Base-by-base conservation (phyloP, 2,888 invertebrate species). In the Sabellastarte sp. region DNA sequence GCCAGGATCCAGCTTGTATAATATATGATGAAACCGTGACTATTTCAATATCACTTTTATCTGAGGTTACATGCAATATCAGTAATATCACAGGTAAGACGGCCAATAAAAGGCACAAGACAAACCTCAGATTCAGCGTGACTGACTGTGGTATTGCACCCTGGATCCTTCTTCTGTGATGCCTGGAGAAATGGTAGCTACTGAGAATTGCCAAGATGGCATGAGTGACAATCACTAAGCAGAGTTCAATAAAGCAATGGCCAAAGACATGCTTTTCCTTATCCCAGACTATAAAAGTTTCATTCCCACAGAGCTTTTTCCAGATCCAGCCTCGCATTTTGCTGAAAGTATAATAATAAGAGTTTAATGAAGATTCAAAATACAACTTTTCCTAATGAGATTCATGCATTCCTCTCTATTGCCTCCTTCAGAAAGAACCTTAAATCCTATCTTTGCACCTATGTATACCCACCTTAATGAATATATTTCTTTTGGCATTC, bases 241-340 rank as follows among this genome's bases (percentile, higher is more conserved):
- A 90, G 59, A 93, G 84, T 83, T 91, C 89, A 83, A 93, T 93
- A 80, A 95, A 95, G 83, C 95, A 95, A 64, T 89, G 86, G 63
- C 92, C 89, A 75, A 95, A 87, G 85, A 93, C 93, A 33, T 88
- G 87, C 41, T 88, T 87, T 5, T 60, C 55, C 41, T 63, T 57
- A 24, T 87, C 84, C 80, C 80, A 82, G 1, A 72, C 64, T 2
- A 73, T 74, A 59, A 79, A 77, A 61, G 76, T 76, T 15, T 74
- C 74, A 15, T 5, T 41, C 28, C 80, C 80, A 72, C 80, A 81
- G 50, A 81, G 70, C 51, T 67, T 53, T 2, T 74, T 66, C 80
- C 81, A 81, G 41, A 64, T 50, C 68, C 65, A 67, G n/a, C 4
- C 28, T 20, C 28, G 33, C 33, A 15, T 41, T 20, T 15, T 20